Evolutionary conservation across 23 tunicate genomes (phyloP).

Genomic region (Trididemnum nubilum): DNA sequence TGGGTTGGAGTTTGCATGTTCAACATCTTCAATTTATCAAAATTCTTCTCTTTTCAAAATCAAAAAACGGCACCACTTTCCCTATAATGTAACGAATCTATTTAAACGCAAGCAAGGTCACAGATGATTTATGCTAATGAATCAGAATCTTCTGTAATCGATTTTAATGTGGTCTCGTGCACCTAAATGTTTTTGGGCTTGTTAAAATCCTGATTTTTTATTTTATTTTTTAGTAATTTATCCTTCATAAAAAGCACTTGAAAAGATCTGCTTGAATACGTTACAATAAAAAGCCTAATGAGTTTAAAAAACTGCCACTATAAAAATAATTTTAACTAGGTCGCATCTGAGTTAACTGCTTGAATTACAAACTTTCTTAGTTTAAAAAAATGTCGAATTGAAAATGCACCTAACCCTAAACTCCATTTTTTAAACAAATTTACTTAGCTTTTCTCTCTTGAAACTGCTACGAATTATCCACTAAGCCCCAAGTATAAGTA

Average conservation of each 20-base stretch:
- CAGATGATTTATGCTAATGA: not conserved
- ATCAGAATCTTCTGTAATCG: not conserved
- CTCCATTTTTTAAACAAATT: not conserved
- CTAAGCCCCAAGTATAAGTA: conserved; percentile 7
- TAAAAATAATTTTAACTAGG: no score
- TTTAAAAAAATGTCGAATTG: no score
- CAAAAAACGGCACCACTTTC: not conserved
- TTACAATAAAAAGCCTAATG: no score
- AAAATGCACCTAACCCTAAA: no score
- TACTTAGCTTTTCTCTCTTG: not conserved
- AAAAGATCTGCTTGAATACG: no score
- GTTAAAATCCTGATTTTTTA: no score
- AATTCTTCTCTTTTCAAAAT: no score
- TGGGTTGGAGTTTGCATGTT: conserved; percentile 93
- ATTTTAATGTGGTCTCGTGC: not conserved
- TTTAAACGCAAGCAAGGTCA: not conserved
- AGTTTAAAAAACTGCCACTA: no score
- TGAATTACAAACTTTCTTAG: no score
- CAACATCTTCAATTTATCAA: conserved; percentile 35
- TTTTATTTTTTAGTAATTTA: no score
- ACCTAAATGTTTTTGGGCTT: not conserved
- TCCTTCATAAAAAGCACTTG: no score
- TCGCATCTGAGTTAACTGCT: no score
- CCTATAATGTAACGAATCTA: not conserved
- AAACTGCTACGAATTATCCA: not conserved